phyloP scores from a whole-genome alignment of 1,140 invertebrate species.

The Venturia canescens region DNA sequence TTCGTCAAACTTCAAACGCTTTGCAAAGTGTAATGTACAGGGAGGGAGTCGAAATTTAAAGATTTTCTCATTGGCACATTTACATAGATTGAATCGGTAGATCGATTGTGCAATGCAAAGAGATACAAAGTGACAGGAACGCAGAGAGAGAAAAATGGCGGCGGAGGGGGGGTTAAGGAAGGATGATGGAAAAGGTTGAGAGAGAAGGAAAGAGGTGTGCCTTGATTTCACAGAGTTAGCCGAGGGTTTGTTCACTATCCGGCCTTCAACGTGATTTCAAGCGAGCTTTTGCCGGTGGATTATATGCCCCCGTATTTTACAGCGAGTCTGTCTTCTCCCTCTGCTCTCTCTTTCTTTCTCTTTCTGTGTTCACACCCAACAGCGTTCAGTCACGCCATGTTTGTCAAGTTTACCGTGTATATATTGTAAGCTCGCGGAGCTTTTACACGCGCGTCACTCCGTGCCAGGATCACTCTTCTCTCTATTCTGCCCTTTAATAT shows the following conservation, averaged over 20 bases:
- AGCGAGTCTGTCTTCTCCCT: constrained; percentile 62
- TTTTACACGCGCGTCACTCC: constrained; percentile 70
- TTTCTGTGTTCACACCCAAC: constrained; percentile 69
- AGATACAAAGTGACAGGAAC: constrained; percentile 11
- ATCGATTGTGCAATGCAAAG: constrained; percentile 41
- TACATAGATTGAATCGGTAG: constrained; percentile 35
- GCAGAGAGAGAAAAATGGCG: neutral
- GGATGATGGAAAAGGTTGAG: neutral
- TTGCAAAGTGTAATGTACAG: neutral
- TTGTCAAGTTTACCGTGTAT: constrained; percentile 63
- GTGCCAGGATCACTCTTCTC: constrained; percentile 60
- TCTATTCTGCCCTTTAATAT: neutral
- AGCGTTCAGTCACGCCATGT: constrained; percentile 72
- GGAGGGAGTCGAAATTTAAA: neutral
- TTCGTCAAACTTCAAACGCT: neutral
- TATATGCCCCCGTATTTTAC: constrained; percentile 45
- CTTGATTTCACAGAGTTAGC: constrained; percentile 39
- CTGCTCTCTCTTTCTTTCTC: constrained; percentile 56
- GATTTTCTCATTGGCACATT: constrained; percentile 29
- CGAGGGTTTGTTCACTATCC: constrained; percentile 33
- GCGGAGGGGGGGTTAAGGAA: neutral
- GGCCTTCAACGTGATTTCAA: constrained; percentile 31
- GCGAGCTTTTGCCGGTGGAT: constrained; percentile 33
- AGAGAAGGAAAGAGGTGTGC: constrained; percentile 25
- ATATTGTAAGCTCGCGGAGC: constrained; percentile 60